Evolutionary conservation across 2,797 vertebrate genomes (phyloP).

Genomic region (Arrhamphus sclerolepis): DNA sequence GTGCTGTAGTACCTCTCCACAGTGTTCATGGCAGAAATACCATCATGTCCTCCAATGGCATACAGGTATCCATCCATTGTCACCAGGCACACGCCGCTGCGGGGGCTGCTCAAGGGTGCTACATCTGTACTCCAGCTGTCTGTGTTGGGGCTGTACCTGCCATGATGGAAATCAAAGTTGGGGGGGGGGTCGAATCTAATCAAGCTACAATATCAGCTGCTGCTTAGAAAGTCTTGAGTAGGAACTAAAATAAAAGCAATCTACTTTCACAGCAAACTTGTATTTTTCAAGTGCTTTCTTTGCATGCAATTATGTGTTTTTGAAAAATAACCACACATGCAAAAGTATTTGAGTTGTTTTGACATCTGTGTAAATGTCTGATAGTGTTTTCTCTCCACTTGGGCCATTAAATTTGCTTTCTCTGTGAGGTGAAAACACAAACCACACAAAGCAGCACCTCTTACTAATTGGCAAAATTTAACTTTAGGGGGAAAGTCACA

Average conservation of each 20-base stretch:
- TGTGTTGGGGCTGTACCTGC: conserved; percentile 71
- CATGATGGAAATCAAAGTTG: conserved; percentile 14
- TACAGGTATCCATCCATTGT: conserved; percentile 73
- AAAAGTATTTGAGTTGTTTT: conserved; percentile 7
- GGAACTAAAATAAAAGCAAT: neutral
- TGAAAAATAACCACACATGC: neutral
- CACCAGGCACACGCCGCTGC: conserved; percentile 66
- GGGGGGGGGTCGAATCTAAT: neutral
- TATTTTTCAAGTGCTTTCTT: neutral
- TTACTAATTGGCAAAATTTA: conserved; percentile 18
- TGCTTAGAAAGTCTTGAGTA: neutral
- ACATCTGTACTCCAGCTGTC: conserved; percentile 76
- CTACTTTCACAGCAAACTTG: conserved; percentile 5
- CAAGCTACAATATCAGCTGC: neutral
- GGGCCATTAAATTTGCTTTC: conserved; percentile 28
- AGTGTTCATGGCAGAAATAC: conserved; percentile 61
- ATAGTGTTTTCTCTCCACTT: conserved; percentile 13
- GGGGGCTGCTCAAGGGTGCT: conserved; percentile 72
- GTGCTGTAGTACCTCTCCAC: conserved; percentile 62
- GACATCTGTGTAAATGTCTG: conserved; percentile 33
- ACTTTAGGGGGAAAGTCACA: neutral
- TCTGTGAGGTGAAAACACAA: conserved; percentile 19
- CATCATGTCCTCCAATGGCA: conserved; percentile 68
- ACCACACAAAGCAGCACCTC: conserved; percentile 17
- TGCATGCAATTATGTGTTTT: conserved; percentile 11